phyloP scores from a whole-genome alignment of 2,113 vertebrate species.

The Jacana jacana region DNA sequence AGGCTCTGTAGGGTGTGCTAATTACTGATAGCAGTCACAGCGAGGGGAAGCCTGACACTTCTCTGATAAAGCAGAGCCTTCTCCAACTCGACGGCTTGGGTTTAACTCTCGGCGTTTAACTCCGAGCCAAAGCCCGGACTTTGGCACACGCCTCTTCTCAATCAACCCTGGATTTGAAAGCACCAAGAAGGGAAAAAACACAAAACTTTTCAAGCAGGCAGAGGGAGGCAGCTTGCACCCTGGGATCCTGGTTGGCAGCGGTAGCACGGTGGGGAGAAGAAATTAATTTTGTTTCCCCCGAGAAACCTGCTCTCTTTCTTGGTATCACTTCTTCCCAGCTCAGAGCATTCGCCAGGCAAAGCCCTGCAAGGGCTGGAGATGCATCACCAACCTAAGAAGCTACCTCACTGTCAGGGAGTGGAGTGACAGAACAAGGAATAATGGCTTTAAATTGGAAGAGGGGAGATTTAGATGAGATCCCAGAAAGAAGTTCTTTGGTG shows the following conservation, averaged over 20 bases:
- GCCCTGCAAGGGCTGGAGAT: neutral
- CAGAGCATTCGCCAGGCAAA: neutral
- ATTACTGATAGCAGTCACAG: slow-evolving; percentile 51
- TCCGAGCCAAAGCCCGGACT: neutral
- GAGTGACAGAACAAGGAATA: too few relatives aligned
- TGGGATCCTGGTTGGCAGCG: neutral
- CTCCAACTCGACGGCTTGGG: neutral
- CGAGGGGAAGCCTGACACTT: slow-evolving; percentile 30
- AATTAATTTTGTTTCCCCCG: neutral
- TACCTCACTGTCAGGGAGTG: neutral
- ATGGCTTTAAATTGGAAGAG: too few relatives aligned
- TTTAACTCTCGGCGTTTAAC: neutral
- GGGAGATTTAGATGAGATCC: too few relatives aligned
- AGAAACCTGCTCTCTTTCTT: neutral
- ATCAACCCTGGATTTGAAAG: fast-evolving
- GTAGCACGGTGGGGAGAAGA: neutral
- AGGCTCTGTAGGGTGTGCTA: slow-evolving; percentile 41
- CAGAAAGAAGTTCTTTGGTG: too few relatives aligned
- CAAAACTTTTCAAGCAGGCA: neutral
- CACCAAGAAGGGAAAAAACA: too few relatives aligned
- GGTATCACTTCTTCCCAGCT: neutral
- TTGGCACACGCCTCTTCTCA: neutral
- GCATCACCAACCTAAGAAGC: neutral
- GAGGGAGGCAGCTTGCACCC: neutral
- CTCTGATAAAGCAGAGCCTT: slow-evolving; percentile 53